Base-by-base conservation (phyloP, 2,113 vertebrate genomes). In the Pseudorasbora parva region DNA sequence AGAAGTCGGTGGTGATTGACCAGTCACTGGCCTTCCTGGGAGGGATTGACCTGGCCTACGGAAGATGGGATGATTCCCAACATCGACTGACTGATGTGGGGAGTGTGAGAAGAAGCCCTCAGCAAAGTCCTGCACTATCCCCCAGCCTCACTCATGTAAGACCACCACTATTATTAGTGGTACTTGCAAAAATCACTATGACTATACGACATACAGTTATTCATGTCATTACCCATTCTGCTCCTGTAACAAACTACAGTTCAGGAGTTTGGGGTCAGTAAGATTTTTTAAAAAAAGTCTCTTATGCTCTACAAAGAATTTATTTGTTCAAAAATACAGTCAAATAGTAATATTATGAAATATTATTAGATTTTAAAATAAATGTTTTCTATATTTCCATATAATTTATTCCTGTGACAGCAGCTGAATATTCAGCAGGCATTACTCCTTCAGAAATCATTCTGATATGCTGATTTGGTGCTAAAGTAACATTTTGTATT, bases 1-100 rank as follows among this genome's bases (percentile, higher is more conserved):
- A 95, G 88, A 95, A 95, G 87, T 90, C 94, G 82, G 88, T 95
- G 78, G 92, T 93, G 76, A 91, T 95, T 51, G 94, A 95, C 88
- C 94, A 95, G 84, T 84, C 75, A 0, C 88, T 95, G 78, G 93
- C 94, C 33, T 95, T 95, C 81, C 74, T 94, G 23, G 94, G 94
- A 5, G 94, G 93, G 7, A 91, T 94, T 73, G 94, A 95, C 81
- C 90, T 94, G 7, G 93, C 94, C 82, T 95, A 94, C 12, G 94
- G 95, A 69, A 92, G 95, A 86, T 95, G 94, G 93, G 95, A 95
- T 66, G 92, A 95, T 81, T 86, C 91, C 11, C 90, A 89, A 1
- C 94, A 95, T 73, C 88, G 92, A 30, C 89, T 95, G 45, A 91
- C 94, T 1, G 94, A 95, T 81, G 85, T 94, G 51, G 86, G 88